Conservation (phyloP, 2,113 vertebrate genomes). For the Siniperca chuatsi region DNA sequence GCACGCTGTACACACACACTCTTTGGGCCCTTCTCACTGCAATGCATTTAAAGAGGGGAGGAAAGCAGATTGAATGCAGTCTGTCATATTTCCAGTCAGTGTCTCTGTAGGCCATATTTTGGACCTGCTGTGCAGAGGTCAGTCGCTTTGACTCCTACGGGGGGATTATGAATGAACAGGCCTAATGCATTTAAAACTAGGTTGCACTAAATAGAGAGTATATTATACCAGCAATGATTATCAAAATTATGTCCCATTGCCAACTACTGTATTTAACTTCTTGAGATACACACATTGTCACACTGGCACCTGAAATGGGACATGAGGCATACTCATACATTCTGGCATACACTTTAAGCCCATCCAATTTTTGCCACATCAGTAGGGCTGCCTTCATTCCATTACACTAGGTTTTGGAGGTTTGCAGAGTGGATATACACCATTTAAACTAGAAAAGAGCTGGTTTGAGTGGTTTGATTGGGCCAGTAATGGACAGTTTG, state of each 20-base stretch:
- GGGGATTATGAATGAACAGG: constrained; percentile 10
- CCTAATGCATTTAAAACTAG: constrained; percentile 23
- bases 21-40: not conserved
- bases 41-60: constrained; percentile 24
- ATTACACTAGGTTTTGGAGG: not conserved
- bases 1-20: not conserved
- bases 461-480: not conserved
- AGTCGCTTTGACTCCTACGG: constrained; percentile 8
- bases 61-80: constrained; percentile 25
- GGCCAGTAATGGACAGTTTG: not conserved
- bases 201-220: not conserved
- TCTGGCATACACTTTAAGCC: too few species aligned
- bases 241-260: not conserved
- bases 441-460: not conserved
- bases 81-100: constrained; percentile 17
- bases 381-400: not conserved
- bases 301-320: not conserved
- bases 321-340: not conserved
- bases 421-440: not conserved
- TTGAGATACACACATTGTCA: not conserved
- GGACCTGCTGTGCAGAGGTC: constrained; percentile 33
- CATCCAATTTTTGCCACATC: not conserved
- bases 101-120: not conserved
- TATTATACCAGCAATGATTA: not conserved
- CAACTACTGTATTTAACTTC: not conserved